Evolutionary conservation across 2,888 invertebrate species (phyloP), one percentile per base, ranked within the genome.

Genomic region (Dryococelus australis): DNA sequence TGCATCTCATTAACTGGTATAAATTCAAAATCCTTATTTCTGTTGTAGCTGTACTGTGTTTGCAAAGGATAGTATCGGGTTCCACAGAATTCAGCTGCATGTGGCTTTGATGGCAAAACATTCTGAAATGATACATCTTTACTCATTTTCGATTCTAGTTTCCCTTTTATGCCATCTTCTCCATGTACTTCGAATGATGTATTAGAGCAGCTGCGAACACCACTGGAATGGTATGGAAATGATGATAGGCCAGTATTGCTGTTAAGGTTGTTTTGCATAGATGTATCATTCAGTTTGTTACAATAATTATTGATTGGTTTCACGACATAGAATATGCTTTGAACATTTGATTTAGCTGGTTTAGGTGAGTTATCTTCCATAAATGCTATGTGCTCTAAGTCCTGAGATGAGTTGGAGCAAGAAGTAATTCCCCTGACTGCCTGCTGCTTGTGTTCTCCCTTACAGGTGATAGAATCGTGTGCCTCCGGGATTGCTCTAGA

Each of bases 11-110:
- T 65, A 65, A 24, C 8, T 65, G 65, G n/a, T 5, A 83, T 35
- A 13, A 35, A 83, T 83, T 83, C 83, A 35, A 83, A 12, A 83
- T 83, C 20, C 26, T 27, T 83, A 35, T 10, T 43, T 43, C 26
- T 83, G 83, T 35, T 43, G 43, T 16, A 83, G n/a, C 8, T 65
- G n/a, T n/a, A 24, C n/a, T n/a, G n/a, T 65, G 65, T 16, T 65
- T 65, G 65, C 28, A 87, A 28, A 5, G 79, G 53, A 35, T 81
- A 81, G 24, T 85, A 85, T 16, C 80, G 79, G 20, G 85, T 79
- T 26, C 87, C 85, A 12, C 43, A 87, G 28, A 87, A 87, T 20
- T 87, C 87, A 10, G 78, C 27, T 26, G 53, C 87, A 27, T 87
- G 85, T 24, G 43, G 35, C 16, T 85, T 87, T 6, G 87, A 51